phyloP scores from a whole-genome alignment of 2,888 invertebrate genomes.

The Tenthredo scrophulariae region DNA sequence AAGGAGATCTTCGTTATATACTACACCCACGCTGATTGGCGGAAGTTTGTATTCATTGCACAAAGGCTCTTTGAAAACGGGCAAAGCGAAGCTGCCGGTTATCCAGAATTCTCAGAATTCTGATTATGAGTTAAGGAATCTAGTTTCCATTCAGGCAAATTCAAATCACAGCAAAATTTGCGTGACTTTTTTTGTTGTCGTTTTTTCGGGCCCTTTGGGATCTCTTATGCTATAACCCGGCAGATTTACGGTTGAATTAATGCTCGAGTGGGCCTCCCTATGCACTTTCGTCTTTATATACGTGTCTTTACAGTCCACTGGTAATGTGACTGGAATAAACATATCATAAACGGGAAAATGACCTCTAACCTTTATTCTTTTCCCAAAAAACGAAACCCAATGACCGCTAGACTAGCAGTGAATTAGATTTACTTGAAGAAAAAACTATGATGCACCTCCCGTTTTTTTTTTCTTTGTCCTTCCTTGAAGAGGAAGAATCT shows the following conservation, averaged over 20 bases:
- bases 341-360: neutral
- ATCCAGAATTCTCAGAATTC: neutral
- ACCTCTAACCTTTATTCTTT: conserved; percentile 11
- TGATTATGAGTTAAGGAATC: neutral
- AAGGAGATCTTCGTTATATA: neutral
- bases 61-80: neutral
- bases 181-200: neutral
- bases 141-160: neutral
- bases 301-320: neutral
- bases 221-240: neutral
- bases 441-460: too few relatives aligned
- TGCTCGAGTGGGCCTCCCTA: neutral
- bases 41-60: neutral
- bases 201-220: neutral
- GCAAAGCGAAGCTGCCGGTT: neutral
- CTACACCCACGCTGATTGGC: neutral
- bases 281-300: neutral
- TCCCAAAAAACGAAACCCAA: neutral
- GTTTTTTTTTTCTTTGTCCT: too few relatives aligned
- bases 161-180: neutral
- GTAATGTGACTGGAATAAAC: conserved; percentile 18
- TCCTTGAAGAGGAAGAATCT: too few relatives aligned
- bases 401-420: conserved; percentile 24
- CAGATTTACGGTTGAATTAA: conserved; percentile 14
- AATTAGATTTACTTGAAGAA: neutral